Evolutionary conservation across 2,113 vertebrate species (phyloP).

Genomic region (Micromys minutus): DNA sequence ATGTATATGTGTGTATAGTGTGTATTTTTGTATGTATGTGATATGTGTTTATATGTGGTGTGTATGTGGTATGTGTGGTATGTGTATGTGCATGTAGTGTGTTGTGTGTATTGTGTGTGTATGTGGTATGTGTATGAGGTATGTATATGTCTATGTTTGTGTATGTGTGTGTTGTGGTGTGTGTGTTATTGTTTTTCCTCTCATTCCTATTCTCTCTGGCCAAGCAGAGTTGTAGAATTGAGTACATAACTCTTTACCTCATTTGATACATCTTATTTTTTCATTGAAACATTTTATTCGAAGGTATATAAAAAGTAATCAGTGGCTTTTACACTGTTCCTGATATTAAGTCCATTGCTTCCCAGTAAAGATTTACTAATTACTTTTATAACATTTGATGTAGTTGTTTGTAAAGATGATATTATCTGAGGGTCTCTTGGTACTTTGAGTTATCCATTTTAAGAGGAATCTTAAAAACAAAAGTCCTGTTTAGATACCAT

Average conservation of each 20-base stretch:
- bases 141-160: background rate
- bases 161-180: background rate
- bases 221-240: background rate
- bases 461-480: background rate
- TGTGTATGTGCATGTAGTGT: background rate
- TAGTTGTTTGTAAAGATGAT: background rate
- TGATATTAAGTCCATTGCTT: background rate
- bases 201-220: background rate
- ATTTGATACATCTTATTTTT: background rate
- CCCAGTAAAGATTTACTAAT: conserved; percentile 17
- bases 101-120: background rate
- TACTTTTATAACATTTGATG: conserved; percentile 17
- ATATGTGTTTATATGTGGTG: too few species aligned
- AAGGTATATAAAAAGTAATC: conserved; percentile 38
- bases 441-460: background rate
- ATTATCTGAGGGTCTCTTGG: background rate
- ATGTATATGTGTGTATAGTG: background rate
- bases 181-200: background rate
- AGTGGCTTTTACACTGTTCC: background rate
- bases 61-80: background rate
- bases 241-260: background rate
- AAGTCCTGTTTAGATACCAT: background rate
- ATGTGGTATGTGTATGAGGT: background rate
- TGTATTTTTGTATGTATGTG: too few species aligned
- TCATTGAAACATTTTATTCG: background rate